phyloP scores from a whole-genome alignment of 2,113 vertebrate species.

The Rattus rattus region DNA sequence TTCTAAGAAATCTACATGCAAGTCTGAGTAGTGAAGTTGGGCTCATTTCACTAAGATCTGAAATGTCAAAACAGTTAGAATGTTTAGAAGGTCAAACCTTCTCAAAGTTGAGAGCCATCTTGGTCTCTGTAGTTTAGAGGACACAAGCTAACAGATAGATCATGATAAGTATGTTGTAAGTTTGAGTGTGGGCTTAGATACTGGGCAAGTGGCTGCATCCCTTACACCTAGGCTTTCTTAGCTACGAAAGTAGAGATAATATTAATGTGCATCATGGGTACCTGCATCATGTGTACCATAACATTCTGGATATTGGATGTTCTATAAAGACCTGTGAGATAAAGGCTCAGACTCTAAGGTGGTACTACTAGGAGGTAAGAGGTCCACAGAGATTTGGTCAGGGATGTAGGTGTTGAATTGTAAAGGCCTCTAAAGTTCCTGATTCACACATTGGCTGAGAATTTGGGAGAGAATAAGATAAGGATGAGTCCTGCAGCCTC shows the following conservation, averaged over 20 bases:
- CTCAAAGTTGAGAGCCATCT: conserved; percentile 30
- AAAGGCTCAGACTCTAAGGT: neutral
- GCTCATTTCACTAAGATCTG: neutral
- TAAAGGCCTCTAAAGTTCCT: neutral
- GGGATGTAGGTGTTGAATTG: neutral
- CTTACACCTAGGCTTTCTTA: neutral
- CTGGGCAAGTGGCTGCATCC: neutral
- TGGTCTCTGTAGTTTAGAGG: conserved; percentile 16
- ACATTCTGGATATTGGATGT: neutral
- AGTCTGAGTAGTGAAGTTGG: conserved; percentile 14
- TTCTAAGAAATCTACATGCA: conserved; percentile 53
- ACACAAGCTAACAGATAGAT: neutral
- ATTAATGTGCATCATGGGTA: neutral
- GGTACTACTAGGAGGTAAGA: neutral
- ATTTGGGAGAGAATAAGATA: neutral
- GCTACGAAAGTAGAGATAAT: neutral
- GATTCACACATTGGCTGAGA: neutral
- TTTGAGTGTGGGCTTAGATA: neutral
- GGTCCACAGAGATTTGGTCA: neutral
- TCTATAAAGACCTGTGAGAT: neutral
- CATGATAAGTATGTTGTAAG: neutral
- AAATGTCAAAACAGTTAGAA: conserved; percentile 51
- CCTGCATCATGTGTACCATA: neutral
- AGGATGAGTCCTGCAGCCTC: rapidly evolving
- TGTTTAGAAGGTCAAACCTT: conserved; percentile 41